Evolutionary conservation across 2,888 invertebrate species (phyloP).

Genomic region (Eretmocerus hayati): DNA sequence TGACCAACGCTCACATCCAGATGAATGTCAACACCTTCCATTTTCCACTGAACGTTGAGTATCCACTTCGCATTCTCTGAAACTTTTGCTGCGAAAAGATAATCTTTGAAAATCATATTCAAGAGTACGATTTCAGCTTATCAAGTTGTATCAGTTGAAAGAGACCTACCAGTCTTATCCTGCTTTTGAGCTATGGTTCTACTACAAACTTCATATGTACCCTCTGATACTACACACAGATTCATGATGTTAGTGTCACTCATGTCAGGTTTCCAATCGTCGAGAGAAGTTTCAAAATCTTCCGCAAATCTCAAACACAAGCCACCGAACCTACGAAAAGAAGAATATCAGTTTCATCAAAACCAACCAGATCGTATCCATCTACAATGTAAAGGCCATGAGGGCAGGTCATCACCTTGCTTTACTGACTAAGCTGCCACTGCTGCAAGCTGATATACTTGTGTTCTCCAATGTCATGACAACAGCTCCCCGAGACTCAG

Average conservation of each 20-base stretch:
- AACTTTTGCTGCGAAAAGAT: constrained; percentile 21
- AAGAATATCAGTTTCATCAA: not conserved
- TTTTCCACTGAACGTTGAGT: constrained; percentile 96
- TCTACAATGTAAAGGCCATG: too few relatives aligned
- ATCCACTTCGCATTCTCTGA: constrained; percentile 95
- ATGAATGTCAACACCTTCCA: constrained; percentile 98
- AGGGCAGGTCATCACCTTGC: constrained; percentile 48
- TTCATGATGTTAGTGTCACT: constrained; percentile 75
- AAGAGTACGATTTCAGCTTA: too few relatives aligned
- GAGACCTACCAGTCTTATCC: constrained; percentile 55
- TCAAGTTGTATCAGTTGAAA: too few relatives aligned
- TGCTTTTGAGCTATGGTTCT: constrained; percentile 83
- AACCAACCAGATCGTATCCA: constrained; percentile 5
- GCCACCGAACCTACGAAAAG: constrained; percentile 79
- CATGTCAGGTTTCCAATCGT: constrained; percentile 94
- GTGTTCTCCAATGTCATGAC: constrained; percentile 94
- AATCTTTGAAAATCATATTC: not conserved
- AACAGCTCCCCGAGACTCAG: constrained; percentile 81
- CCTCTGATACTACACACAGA: constrained; percentile 95
- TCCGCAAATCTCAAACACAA: constrained; percentile 92
- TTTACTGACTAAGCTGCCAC: constrained; percentile 91
- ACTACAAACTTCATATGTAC: constrained; percentile 96
- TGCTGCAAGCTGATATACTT: constrained; percentile 91
- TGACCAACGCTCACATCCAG: constrained; percentile 94
- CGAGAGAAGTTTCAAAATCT: constrained; percentile 92